Percentiles rank a stretch among this genome's conserved stretches.
Conservation (phyloP, 2,888 invertebrate species). For the Hypomecis atomaria region DNA sequence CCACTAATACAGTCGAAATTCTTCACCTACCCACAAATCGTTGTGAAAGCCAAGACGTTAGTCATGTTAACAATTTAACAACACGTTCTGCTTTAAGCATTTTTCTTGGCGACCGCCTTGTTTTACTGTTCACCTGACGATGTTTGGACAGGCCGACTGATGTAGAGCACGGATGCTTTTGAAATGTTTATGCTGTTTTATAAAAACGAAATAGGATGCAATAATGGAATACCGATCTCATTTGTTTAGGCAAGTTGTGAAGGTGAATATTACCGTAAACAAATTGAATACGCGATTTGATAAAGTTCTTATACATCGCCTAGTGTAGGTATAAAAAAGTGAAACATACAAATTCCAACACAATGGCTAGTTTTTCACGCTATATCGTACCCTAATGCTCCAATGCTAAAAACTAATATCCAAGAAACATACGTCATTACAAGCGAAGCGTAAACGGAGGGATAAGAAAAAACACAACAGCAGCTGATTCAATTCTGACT, state of each 20-base stretch:
- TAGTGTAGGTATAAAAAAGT: not conserved
- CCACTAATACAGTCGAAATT: too few relatives aligned
- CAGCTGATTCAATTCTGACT: slow-evolving; percentile 13
- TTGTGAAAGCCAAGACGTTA: too few relatives aligned
- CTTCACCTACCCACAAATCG: not conserved
- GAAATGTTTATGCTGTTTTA: slow-evolving; percentile 60
- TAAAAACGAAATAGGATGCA: slow-evolving; percentile 30
- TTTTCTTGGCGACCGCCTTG: slow-evolving; percentile 54
- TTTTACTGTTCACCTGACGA: slow-evolving; percentile 48
- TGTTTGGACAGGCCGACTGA: slow-evolving; percentile 67
- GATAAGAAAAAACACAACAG: slow-evolving; percentile 4
- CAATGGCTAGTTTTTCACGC: slow-evolving; percentile 1
- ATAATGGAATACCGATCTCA: slow-evolving; percentile 9
- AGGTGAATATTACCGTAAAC: too few relatives aligned
- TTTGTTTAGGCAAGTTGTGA: not conserved
- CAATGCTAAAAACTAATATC: not conserved
- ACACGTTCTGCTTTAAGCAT: slow-evolving; percentile 48
- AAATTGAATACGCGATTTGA: not conserved
- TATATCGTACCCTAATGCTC: not conserved
- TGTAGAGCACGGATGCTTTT: slow-evolving; percentile 59
- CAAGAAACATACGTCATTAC: not conserved
- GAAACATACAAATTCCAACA: not conserved
- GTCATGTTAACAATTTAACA: slow-evolving; percentile 13
- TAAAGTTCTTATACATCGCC: not conserved
- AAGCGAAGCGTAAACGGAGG: slow-evolving; percentile 12